Evolutionary conservation across 2,797 vertebrate genomes (phyloP), one percentile per base, ranked within the genome.

Genomic region (Melanotaenia parkinsoni): DNA sequence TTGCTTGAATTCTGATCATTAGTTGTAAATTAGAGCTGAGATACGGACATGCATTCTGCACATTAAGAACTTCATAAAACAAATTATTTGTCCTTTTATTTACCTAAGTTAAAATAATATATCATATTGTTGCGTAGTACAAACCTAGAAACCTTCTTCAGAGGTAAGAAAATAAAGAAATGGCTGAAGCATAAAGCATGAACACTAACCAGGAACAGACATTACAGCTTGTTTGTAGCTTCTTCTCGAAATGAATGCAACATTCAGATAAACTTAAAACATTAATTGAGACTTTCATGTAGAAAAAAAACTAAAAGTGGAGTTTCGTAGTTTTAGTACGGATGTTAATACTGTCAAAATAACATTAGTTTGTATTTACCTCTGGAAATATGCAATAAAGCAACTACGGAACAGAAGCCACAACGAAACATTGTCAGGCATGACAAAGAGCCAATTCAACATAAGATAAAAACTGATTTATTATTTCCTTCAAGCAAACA

Each of bases 381-480:
- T 47, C 45, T 47, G 18, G 59, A 53, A 63, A 43, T 60, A 0
- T 43, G 38, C 61, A 28, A 28, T 24, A 22, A 22, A 26, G 33
- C 35, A 68, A 5, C 0, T 64, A 54, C 11, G 24, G 2, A 54
- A 72, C 24, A 64, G 58, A 73, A 69, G 14, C 2, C 1, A 24
- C n/a, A 53, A 10, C 22, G 3, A 13, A 54, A 47, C 20, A 30
- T 54, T 70, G 63, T 58, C 30, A 70, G 11, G 45, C 13, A 63
- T 14, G 76, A 66, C 66, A 71, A 80, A 81, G 35, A 82, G 18
- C 6, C 58, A 71, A 1, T 66, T 77, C 32, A 69, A 63, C 35
- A 72, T 58, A 9, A 30, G 38, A 64, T 76, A 58, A 63, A 26
- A 85, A 79, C 11, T 45, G 8, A 13, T 88, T 90, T 87, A 88